Conservation (phyloP, 2,888 invertebrate genomes). For the Chalcis sispes region DNA sequence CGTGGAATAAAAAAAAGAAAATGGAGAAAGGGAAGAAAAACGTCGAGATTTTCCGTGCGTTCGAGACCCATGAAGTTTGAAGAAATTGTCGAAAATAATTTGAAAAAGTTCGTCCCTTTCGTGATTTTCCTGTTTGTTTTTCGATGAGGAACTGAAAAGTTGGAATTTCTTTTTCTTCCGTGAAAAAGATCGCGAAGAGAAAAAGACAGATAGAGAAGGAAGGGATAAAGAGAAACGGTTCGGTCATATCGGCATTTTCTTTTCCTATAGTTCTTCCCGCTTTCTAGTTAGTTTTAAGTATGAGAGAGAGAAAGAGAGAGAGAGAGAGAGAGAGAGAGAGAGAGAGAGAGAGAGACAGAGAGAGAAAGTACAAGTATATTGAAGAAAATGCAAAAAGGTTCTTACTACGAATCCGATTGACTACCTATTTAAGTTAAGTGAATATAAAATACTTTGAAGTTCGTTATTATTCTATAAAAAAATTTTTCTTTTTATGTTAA, state of each 20-base stretch:
- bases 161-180: slow-evolving; percentile 4
- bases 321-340: slow-evolving; percentile 10
- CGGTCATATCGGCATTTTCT: slow-evolving; percentile 11
- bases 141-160: slow-evolving; percentile 24
- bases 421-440: slow-evolving; percentile 8
- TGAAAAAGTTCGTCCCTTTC: slow-evolving; percentile 39
- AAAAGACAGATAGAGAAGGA: background rate
- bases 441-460: background rate
- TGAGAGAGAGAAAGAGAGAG: slow-evolving; percentile 16
- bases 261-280: slow-evolving; percentile 26
- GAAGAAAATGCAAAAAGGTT: slow-evolving; percentile 1
- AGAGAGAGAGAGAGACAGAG: slow-evolving; percentile 6
- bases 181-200: background rate
- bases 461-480: too few relatives aligned
- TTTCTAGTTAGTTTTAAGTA: slow-evolving; percentile 41
- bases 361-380: slow-evolving; percentile 1
- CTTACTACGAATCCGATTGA: slow-evolving; percentile 26
- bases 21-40: background rate
- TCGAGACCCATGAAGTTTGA: background rate
- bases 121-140: slow-evolving; percentile 45
- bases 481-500: too few relatives aligned
- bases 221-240: background rate
- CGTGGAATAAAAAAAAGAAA: background rate
- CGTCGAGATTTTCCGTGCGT: background rate
- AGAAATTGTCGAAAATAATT: slow-evolving; percentile 48